Conservation (phyloP, 2,888 invertebrate species). For the Amphipoea lucens region DNA sequence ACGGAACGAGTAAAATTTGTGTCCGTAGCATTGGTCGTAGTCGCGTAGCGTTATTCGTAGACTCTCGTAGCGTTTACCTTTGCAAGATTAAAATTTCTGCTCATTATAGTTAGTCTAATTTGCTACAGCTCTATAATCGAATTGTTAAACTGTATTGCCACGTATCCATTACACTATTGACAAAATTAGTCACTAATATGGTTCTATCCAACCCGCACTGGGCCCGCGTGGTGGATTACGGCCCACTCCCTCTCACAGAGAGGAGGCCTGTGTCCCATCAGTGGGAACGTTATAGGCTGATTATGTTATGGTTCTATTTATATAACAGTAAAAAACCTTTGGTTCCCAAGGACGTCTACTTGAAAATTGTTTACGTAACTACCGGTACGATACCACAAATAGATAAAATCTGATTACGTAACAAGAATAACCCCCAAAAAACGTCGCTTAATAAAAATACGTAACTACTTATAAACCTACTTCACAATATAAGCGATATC, state of each 20-base stretch:
- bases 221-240: too few relatives aligned
- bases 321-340: neutral
- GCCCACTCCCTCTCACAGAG: too few relatives aligned
- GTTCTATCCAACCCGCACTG: too few relatives aligned
- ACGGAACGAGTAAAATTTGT: neutral
- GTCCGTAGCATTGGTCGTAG: neutral
- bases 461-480: slow-evolving; percentile 38
- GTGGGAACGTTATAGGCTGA: too few relatives aligned
- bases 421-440: slow-evolving; percentile 21
- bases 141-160: neutral
- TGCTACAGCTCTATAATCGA: neutral
- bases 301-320: neutral
- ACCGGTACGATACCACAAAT: neutral
- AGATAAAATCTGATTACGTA: slow-evolving; percentile 33
- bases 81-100: too few relatives aligned
- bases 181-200: too few relatives aligned
- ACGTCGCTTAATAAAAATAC: slow-evolving; percentile 38
- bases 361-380: neutral
- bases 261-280: too few relatives aligned
- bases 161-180: neutral
- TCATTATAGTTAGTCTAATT: too few relatives aligned
- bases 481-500: slow-evolving; percentile 59
- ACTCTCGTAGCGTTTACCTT: neutral
- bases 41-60: neutral
- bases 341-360: neutral